Conservation (phyloP, 2,888 invertebrate genomes). For the Unio pictorum region DNA sequence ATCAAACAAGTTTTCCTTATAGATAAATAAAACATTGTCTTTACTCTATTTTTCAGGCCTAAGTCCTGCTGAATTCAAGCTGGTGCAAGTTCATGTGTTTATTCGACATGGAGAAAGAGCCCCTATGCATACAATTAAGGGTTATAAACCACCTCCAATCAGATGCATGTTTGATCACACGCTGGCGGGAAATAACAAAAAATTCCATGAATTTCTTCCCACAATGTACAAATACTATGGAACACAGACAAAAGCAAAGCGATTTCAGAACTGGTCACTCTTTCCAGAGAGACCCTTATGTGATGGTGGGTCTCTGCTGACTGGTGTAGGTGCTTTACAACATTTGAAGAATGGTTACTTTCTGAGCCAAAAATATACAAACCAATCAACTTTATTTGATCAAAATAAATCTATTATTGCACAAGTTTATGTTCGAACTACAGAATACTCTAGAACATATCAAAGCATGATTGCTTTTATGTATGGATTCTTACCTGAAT, state of each 20-base stretch:
- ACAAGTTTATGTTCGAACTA: constrained; percentile 80
- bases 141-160: constrained; percentile 78
- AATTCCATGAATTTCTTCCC: constrained; percentile 18
- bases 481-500: constrained; percentile 81
- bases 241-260: constrained; percentile 72
- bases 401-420: constrained; percentile 59
- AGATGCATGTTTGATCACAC: constrained; percentile 78
- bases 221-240: constrained; percentile 27
- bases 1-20: too few relatives aligned
- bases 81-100: constrained; percentile 71
- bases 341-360: constrained; percentile 84
- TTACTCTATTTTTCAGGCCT: constrained; percentile 30
- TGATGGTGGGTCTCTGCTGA: constrained; percentile 85
- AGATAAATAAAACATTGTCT: too few relatives aligned
- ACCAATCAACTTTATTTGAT: constrained; percentile 60
- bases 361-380: constrained; percentile 72
- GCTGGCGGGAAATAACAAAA: constrained; percentile 8
- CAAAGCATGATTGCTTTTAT: constrained; percentile 89
- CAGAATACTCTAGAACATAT: constrained; percentile 89
- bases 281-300: constrained; percentile 74
- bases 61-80: constrained; percentile 31
- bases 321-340: constrained; percentile 85
- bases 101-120: constrained; percentile 93
- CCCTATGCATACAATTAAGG: constrained; percentile 86
- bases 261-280: constrained; percentile 53